Percentiles rank a stretch among this genome's conserved stretches.
These are phyloP conservation scores for Melanotaenia trifasciata DNA, from an alignment of 2,797 vertebrate species.

Conservation along the genomic window DNA sequence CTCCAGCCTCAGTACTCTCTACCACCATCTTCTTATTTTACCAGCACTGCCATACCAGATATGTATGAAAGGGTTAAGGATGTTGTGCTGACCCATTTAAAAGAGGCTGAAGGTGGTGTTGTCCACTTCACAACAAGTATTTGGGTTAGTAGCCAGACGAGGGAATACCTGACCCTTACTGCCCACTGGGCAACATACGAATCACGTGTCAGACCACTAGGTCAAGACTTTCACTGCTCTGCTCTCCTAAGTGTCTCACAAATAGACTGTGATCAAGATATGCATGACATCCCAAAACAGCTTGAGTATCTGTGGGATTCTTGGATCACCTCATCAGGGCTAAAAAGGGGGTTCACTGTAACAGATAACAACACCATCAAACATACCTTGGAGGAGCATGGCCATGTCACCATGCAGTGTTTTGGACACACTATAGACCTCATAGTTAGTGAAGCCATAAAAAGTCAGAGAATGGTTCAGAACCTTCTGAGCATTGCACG, in stretches of 20 bases:
- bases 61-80: conserved; percentile 96
- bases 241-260: conserved; percentile 93
- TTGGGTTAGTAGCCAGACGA: conserved; percentile 96
- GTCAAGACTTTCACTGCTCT: conserved; percentile 95
- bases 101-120: conserved; percentile 93
- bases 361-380: conserved; percentile 90
- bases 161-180: conserved; percentile 94
- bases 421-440: conserved; percentile 94
- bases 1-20: conserved; percentile 96
- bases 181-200: conserved; percentile 97
- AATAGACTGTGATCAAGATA: conserved; percentile 92
- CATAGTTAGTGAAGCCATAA: conserved; percentile 96
- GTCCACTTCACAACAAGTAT: conserved; percentile 97
- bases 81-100: conserved; percentile 91
- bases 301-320: conserved; percentile 96
- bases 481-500: conserved; percentile 94
- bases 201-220: conserved; percentile 88
- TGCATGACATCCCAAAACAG: conserved; percentile 92
- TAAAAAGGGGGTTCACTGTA: conserved; percentile 94
- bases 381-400: conserved; percentile 90
- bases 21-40: conserved; percentile 94
- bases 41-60: conserved; percentile 95
- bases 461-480: conserved; percentile 98
- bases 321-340: conserved; percentile 93
- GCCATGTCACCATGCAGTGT: conserved; percentile 91